Evolutionary conservation across 1,140 invertebrate genomes (phyloP), one percentile per base, ranked within the genome.

Genomic region (Saccostrea echinata): DNA sequence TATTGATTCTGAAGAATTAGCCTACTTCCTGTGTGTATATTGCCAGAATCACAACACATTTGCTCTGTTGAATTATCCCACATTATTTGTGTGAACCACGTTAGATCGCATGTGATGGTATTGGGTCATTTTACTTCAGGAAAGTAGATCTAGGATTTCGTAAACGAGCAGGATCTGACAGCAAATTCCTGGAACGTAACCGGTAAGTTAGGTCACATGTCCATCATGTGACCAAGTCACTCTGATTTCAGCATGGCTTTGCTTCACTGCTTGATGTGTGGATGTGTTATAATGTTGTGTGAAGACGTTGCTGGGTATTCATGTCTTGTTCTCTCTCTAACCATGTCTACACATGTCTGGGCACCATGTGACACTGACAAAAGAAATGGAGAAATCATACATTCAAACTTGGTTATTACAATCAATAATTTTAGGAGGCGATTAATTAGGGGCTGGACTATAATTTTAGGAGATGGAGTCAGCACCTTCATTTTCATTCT

Each of bases 151-250:
- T 87, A 51, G 80, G 82, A 55, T 89, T 89, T 85, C 88, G 88
- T 84, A 86, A 86, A 43, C 82, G 88, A 43, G 85, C 88, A 4
- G 88, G 82, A 53, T 89, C 88, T 9, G 88, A 89, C 84, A 86
- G 88, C 86, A 86, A 71, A 84, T 89, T 86, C 82, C 80, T 88
- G n/a, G 35, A 85, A 9, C 16, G 27, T 16, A 53, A 43, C 51
- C 43, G 86, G 86, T 87, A 87, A 87, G 86, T 87, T 1, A 76
- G 24, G 68, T 33, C 68, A 76, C 68, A 76, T 76, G 68, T 33
- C 24, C 61, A 27, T 64, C 43, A 83, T 84, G 55, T 84, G 55
- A 61, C n/a, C 55, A 57, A 53, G 24, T 84, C 33, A 33, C 11
- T 30, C 18, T 43, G 16, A 24, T 30, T 24, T 57, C 27, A 24